A percentile compares a stretch with the other conserved stretches of the same genome.
These are phyloP conservation scores for Erinaceus europaeus DNA, from an alignment of 2,113 vertebrate genomes.

Conservation along the genomic window DNA sequence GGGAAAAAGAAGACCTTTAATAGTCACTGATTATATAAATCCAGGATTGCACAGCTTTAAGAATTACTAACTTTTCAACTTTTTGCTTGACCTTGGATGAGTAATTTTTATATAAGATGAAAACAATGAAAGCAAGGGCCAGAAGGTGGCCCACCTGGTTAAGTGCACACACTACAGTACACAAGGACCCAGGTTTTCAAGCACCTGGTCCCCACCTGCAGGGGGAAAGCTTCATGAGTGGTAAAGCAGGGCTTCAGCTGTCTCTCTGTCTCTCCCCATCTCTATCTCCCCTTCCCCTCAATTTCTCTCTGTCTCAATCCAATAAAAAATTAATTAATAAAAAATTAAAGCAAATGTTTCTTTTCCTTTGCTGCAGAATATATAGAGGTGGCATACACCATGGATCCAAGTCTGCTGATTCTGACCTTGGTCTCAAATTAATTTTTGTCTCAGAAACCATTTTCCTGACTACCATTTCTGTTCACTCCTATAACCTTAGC, in stretches of 20 bases:
- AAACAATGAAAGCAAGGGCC: background rate
- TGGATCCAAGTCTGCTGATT: background rate
- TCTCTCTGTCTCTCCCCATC: too few species aligned
- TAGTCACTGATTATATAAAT: background rate
- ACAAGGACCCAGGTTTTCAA: too few species aligned
- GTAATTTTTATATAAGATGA: background rate
- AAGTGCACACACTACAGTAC: too few species aligned
- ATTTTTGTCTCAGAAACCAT: background rate
- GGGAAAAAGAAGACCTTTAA: background rate
- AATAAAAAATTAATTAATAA: too few species aligned
- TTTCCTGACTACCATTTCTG: background rate
- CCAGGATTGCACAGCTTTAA: background rate
- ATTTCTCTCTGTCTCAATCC: too few species aligned
- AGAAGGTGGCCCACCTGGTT: too few species aligned
- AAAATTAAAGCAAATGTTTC: too few species aligned
- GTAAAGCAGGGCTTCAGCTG: too few species aligned
- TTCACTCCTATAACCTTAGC: background rate
- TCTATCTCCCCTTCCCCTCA: too few species aligned
- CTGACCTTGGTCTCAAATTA: background rate
- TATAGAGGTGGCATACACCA: background rate
- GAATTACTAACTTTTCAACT: background rate
- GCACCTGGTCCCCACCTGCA: too few species aligned
- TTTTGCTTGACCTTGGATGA: background rate
- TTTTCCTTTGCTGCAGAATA: too few species aligned
- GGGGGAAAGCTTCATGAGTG: too few species aligned